Evolutionary conservation across 1,140 invertebrate species (phyloP).

Genomic region (Drosophila nasuta): DNA sequence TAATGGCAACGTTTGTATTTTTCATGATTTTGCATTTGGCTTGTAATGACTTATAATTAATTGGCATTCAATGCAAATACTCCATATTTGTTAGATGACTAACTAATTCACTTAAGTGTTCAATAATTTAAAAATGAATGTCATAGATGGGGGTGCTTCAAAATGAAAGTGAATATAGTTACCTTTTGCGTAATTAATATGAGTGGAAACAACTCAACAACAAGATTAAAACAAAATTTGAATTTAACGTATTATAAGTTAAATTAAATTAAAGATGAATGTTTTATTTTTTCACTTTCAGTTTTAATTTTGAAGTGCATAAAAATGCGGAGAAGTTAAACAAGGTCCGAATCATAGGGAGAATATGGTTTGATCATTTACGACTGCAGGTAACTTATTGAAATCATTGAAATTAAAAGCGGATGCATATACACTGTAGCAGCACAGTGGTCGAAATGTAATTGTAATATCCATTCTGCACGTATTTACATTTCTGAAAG

Average conservation of each 20-base stretch:
- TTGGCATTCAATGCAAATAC: constrained; percentile 26
- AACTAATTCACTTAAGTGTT: neutral
- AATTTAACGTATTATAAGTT: too few species aligned
- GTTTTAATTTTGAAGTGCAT: too few species aligned
- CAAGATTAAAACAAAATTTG: too few species aligned
- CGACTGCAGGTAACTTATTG: neutral
- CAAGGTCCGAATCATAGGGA: too few species aligned
- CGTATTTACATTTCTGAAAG: constrained; percentile 16
- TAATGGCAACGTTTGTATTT: constrained; percentile 18
- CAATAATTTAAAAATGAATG: neutral
- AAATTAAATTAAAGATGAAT: too few species aligned
- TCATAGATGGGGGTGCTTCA: neutral
- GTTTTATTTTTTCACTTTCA: too few species aligned
- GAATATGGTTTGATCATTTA: neutral
- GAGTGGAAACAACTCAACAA: too few species aligned
- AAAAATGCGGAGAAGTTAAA: too few species aligned
- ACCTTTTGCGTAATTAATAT: neutral
- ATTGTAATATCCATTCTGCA: constrained; percentile 9
- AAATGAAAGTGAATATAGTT: neutral
- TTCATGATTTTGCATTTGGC: constrained; percentile 13
- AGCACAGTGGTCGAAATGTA: neutral
- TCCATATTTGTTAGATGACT: neutral
- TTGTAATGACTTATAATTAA: constrained; percentile 18
- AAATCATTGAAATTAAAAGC: constrained; percentile 3
- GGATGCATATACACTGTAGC: neutral